These are phyloP conservation scores for Heliornis fulica DNA, from an alignment of 2,113 vertebrate genomes.

Conservation along the genomic window DNA sequence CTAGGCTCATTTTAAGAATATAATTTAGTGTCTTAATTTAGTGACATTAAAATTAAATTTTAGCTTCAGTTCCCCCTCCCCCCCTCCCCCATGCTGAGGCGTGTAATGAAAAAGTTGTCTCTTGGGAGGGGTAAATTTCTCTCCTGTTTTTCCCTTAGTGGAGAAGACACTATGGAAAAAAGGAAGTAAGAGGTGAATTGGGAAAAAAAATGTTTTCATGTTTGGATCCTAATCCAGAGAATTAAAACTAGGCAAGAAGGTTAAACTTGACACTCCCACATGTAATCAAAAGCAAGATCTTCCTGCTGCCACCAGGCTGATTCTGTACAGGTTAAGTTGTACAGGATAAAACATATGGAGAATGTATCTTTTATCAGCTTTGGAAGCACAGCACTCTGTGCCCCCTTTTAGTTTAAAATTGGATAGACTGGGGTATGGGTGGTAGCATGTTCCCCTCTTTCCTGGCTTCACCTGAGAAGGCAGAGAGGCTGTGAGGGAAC, in stretches of 20 bases:
- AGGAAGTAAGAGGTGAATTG: background rate
- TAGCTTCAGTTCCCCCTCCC: background rate
- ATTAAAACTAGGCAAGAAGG: background rate
- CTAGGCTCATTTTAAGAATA: constrained; percentile 8
- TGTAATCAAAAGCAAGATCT: background rate
- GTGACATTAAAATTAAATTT: constrained; percentile 46
- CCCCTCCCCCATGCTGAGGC: background rate
- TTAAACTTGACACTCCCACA: background rate
- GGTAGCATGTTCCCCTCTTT: background rate
- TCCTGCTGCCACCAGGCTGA: background rate
- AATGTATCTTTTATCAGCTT: background rate
- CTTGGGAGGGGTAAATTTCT: background rate
- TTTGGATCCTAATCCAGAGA: background rate
- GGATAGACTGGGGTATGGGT: fast-evolving
- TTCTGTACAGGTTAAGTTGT: background rate
- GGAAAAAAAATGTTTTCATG: background rate
- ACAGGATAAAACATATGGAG: background rate
- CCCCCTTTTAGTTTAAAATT: background rate
- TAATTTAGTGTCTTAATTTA: constrained; percentile 35
- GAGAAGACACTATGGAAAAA: background rate
- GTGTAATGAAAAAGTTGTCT: background rate
- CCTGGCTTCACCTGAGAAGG: background rate
- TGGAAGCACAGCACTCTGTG: background rate
- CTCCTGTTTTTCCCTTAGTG: background rate
- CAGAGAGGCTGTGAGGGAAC: background rate